These are phyloP conservation scores for Pedionomus torquatus DNA, from an alignment of 2,113 vertebrate species.

Conservation along the genomic window DNA sequence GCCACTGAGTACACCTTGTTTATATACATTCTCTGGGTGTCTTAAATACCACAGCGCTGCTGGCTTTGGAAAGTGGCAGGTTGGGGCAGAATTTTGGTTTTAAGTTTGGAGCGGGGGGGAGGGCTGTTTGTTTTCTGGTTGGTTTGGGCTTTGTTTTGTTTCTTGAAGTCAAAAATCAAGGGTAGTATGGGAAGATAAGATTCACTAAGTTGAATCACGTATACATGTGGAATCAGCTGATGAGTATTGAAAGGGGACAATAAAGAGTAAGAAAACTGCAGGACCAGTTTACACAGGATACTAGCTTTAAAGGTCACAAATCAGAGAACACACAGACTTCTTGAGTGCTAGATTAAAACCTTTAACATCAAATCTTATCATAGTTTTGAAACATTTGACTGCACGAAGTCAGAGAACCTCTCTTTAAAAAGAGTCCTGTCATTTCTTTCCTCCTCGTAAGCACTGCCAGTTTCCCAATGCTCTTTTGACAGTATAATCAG, in stretches of 20 bases:
- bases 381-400: conserved; percentile 70
- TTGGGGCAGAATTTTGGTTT: neutral
- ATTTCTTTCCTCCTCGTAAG: conserved; percentile 66
- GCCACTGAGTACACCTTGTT: neutral
- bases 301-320: conserved; percentile 33
- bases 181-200: neutral
- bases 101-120: no score
- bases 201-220: neutral
- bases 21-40: neutral
- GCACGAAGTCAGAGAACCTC: conserved; percentile 59
- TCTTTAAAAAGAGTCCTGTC: conserved; percentile 65
- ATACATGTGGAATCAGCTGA: neutral
- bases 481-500: conserved; percentile 84
- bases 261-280: neutral
- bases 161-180: neutral
- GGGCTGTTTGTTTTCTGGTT: neutral
- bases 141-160: neutral
- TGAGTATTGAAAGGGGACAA: neutral
- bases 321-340: conserved; percentile 38
- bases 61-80: neutral
- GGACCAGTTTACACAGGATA: neutral
- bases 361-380: conserved; percentile 57
- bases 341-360: conserved; percentile 60
- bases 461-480: conserved; percentile 67
- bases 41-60: neutral